Percentiles rank a stretch among this genome's conserved stretches.
These are phyloP conservation scores for Thryonomys swinderianus DNA, from an alignment of 2,113 vertebrate genomes.

Conservation along the genomic window DNA sequence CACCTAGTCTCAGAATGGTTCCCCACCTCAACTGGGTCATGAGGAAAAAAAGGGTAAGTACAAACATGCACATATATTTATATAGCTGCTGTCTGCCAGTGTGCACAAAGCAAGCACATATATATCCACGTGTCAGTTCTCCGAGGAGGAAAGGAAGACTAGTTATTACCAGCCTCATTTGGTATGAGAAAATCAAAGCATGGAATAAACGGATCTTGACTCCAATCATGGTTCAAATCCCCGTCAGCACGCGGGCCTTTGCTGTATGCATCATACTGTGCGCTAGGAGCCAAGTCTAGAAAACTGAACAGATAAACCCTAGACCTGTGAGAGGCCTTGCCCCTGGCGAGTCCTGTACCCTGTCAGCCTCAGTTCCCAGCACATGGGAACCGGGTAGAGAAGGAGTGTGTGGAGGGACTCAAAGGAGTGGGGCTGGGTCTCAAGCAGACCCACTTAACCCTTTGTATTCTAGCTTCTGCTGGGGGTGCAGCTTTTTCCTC, in stretches of 20 bases:
- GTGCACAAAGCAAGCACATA: background rate
- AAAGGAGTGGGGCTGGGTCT: background rate
- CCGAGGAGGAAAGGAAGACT: background rate
- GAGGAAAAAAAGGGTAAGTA: slow-evolving; percentile 65
- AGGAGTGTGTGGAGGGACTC: background rate
- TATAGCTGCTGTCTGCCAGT: slow-evolving; percentile 44
- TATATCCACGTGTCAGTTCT: background rate
- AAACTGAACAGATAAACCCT: background rate
- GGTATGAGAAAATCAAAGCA: slow-evolving; percentile 20
- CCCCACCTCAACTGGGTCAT: slow-evolving; percentile 68
- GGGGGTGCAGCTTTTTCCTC: background rate
- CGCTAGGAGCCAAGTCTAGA: background rate
- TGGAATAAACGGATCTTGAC: background rate
- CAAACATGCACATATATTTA: slow-evolving; percentile 51
- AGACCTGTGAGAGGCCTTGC: background rate
- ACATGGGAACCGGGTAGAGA: background rate
- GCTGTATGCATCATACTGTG: background rate
- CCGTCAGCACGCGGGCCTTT: background rate
- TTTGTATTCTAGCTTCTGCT: background rate
- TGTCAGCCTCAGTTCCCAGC: background rate
- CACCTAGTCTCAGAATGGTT: slow-evolving; percentile 52
- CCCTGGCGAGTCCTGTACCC: background rate
- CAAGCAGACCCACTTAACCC: background rate
- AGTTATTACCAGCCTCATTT: background rate
- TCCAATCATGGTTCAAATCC: background rate